Conservation (phyloP, 35 echinoderm and acorn worm genomes). For the Ptychodera flava region DNA sequence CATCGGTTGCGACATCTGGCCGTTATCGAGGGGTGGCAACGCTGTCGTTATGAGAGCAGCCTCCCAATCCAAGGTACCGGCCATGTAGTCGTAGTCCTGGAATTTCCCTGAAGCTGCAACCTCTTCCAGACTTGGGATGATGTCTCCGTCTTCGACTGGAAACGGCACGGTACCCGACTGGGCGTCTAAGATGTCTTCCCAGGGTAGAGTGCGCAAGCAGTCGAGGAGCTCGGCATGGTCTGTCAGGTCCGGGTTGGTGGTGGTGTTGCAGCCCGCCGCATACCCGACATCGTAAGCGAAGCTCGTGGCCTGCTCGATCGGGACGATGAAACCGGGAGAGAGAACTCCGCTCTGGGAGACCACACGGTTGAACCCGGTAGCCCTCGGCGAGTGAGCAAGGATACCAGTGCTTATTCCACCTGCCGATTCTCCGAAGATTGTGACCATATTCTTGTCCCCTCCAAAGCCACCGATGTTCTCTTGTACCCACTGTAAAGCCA, state of each 20-base stretch:
- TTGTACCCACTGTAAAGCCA: not conserved
- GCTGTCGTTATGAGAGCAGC: not conserved
- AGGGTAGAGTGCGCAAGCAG: not conserved
- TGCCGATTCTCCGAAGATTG: constrained; percentile 86
- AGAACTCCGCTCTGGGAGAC: not conserved
- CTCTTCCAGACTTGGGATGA: not conserved
- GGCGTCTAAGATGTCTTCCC: not conserved
- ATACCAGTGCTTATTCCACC: constrained; percentile 18
- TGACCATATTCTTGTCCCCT: constrained; percentile 67
- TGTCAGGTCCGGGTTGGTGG: not conserved
- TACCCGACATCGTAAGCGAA: not conserved
- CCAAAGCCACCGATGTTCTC: constrained; percentile 44
- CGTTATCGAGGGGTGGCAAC: not conserved
- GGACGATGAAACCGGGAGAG: not conserved
- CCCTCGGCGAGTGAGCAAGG: not conserved
- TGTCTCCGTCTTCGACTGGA: not conserved
- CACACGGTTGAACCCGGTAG: not conserved
- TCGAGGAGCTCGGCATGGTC: not conserved
- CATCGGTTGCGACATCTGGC: not conserved
- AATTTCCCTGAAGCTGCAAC: not conserved
- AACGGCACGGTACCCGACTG: not conserved
- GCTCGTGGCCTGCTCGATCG: not conserved
- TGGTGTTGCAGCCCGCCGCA: not conserved
- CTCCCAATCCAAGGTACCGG: not conserved
- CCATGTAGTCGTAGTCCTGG: not conserved